Conservation (phyloP, 2,888 invertebrate species). For the Halictus ligatus region DNA sequence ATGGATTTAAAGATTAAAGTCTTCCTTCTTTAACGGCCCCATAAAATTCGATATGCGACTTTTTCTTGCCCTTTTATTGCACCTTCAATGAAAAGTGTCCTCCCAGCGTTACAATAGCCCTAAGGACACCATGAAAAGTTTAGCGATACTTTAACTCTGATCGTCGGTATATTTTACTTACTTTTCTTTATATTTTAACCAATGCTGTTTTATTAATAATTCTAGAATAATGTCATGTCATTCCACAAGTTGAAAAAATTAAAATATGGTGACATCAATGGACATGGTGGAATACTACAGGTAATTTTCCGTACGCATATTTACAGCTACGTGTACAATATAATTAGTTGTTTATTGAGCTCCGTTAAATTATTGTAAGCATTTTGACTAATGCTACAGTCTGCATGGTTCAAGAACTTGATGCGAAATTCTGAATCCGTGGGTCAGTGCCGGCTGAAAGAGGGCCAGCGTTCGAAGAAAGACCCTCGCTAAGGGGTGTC, state of each 20-base stretch:
- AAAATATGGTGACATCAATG: not conserved
- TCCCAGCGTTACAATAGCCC: not conserved
- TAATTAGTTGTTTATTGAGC: not conserved
- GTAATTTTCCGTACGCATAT: too few relatives aligned
- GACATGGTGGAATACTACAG: too few relatives aligned
- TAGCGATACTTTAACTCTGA: not conserved
- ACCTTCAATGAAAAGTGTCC: not conserved
- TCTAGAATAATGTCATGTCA: too few relatives aligned
- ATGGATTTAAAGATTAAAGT: not conserved
- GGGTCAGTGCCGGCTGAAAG: conserved; percentile 21
- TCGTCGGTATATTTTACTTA: not conserved
- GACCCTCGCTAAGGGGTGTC: conserved; percentile 56
- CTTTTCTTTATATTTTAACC: not conserved
- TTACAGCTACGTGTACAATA: too few relatives aligned
- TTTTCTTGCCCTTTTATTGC: not conserved
- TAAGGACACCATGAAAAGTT: not conserved
- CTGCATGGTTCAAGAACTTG: too few relatives aligned
- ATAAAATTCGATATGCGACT: not conserved
- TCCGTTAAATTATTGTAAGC: not conserved
- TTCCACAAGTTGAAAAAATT: not conserved
- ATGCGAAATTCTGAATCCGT: not conserved
- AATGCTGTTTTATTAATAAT: not conserved
- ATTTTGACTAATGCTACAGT: too few relatives aligned
- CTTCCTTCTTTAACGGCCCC: not conserved
- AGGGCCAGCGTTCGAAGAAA: conserved; percentile 17